These are phyloP conservation scores for Drosophila algonquin DNA, from an alignment of 2,888 invertebrate species.

Conservation along the genomic window DNA sequence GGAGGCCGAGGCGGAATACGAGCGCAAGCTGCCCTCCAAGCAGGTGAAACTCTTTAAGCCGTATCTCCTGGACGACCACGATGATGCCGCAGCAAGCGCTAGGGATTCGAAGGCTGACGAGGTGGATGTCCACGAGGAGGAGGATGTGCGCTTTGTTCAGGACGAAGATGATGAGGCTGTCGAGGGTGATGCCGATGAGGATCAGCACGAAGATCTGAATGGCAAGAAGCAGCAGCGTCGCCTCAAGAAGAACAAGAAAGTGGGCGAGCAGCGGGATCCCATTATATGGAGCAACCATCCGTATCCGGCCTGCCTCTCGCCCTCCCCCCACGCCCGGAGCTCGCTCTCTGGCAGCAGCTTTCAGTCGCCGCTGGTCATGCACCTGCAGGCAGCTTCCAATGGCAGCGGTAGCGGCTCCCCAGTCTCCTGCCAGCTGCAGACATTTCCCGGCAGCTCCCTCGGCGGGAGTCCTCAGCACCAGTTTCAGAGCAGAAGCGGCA, in stretches of 20 bases:
- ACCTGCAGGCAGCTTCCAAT: constrained; percentile 69
- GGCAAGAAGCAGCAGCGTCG: constrained; percentile 30
- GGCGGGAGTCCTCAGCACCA: constrained; percentile 76
- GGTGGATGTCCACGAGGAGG: constrained; percentile 49
- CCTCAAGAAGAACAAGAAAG: constrained; percentile 57
- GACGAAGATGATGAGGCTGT: constrained; percentile 60
- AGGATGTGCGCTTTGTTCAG: constrained; percentile 34
- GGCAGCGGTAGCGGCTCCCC: constrained; percentile 53
- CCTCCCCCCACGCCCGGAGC: background rate
- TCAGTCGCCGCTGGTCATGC: constrained; percentile 16
- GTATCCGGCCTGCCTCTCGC: constrained; percentile 38
- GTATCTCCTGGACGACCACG: constrained; percentile 89
- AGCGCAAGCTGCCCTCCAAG: constrained; percentile 72
- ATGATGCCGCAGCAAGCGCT: constrained; percentile 53
- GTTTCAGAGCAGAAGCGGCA: constrained; percentile 63
- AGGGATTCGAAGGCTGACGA: constrained; percentile 30
- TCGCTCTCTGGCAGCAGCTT: constrained; percentile 37
- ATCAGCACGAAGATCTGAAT: constrained; percentile 42
- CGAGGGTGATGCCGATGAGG: constrained; percentile 12
- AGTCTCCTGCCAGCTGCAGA: constrained; percentile 53
- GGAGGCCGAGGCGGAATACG: constrained; percentile 56
- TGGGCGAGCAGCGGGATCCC: constrained; percentile 74
- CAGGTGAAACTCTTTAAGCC: constrained; percentile 92
- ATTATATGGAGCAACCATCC: constrained; percentile 83
- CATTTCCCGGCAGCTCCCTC: constrained; percentile 64